Evolutionary conservation across 2,113 vertebrate species (phyloP), one percentile per base, ranked within the genome.

Genomic region (Eptatretus burgeri): DNA sequence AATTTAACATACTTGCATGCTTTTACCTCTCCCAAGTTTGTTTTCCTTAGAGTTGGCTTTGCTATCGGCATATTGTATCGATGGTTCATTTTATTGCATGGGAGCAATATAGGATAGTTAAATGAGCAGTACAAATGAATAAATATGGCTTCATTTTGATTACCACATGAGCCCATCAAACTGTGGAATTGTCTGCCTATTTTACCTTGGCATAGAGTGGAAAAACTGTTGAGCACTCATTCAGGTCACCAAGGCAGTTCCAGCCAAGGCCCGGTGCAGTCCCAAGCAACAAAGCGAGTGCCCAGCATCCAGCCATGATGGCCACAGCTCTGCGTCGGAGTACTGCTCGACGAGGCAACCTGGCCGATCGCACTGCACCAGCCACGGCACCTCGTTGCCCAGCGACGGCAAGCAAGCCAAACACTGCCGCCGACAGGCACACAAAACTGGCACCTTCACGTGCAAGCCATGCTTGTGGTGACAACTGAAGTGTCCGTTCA

Each of bases 371-470:
- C 87, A 94, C 93, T 73, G 93, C 85, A 67, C 91, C 69, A 88
- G 95, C 95, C 67, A 87, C 94, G 68, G 95, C 85, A 66, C 93
- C 89, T 63, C 91, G 78, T 72, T 98, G 88, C 0, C 91, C 87
- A 68, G 87, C 91, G 52, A 98, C 94, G 70, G 91, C 91, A 49
- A 98, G 71, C 51, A 98, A 75, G 71, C 91, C 95, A 75, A 98
- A 94, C 63, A 98, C 86, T 0, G 89, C 94, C 49, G 91, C 91
- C 0, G 86, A 84, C 68, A 98, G 71, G 0, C 88, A 88, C 70
- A 95, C 91, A 8, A 98, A 98, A 84, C 95, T 94, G 68, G 77
- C 91, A 66, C 89, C 89, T 73, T 95, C 89, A 51, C 89, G 73
- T 68, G 91, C 72, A 68, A 98, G 93, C 91, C 91, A 98, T 75